phyloP scores from a whole-genome alignment of 2,888 invertebrate genomes.

The Tenodera sinensis region DNA sequence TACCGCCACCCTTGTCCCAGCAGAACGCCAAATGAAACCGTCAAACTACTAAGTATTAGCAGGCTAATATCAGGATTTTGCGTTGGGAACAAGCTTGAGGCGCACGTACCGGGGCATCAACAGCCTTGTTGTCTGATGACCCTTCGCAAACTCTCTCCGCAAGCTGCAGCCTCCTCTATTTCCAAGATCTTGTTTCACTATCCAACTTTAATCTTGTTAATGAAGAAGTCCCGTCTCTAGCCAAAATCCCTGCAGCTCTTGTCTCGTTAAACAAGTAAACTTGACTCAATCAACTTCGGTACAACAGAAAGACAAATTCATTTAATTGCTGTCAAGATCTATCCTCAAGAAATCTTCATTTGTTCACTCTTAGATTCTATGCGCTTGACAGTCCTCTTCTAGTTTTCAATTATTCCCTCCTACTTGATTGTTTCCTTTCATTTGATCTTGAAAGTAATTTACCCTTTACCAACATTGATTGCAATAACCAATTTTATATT shows the following conservation, averaged over 20 bases:
- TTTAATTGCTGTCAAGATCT: not conserved
- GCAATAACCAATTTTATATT: too few species aligned
- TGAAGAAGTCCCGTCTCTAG: not conserved
- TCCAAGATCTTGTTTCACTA: not conserved
- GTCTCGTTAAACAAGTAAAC: not conserved
- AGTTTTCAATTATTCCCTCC: not conserved
- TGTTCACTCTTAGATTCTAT: not conserved
- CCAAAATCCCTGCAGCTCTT: not conserved
- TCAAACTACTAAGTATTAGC: constrained; percentile 32
- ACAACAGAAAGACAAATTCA: not conserved
- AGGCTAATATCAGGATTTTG: constrained; percentile 29
- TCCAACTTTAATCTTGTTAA: not conserved
- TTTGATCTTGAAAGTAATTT: too few species aligned
- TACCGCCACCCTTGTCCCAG: constrained; percentile 22
- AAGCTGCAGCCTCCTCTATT: not conserved
- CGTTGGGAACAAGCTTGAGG: constrained; percentile 9
- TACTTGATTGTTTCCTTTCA: too few species aligned
- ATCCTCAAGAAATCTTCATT: not conserved
- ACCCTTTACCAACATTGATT: too few species aligned
- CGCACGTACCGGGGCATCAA: not conserved
- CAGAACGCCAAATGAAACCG: constrained; percentile 27
- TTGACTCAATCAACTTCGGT: not conserved
- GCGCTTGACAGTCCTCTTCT: not conserved
- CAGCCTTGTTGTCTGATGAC: constrained; percentile 21
- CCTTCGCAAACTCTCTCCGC: not conserved